Base-by-base conservation (phyloP, 2,888 invertebrate species). In the Ormia ochracea region DNA sequence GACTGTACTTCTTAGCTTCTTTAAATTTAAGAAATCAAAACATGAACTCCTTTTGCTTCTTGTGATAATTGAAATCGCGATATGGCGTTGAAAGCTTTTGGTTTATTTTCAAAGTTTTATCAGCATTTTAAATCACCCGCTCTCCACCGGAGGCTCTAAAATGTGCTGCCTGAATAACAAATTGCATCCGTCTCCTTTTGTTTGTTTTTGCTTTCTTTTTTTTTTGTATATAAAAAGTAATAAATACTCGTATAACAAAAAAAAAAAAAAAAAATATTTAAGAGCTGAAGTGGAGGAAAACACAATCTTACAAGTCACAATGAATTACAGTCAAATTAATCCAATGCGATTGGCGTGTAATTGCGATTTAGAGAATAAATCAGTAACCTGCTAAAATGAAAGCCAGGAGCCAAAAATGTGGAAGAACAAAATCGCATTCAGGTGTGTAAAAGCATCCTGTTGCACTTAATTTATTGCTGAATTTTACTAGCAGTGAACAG, bases 311-410 rank as follows among this genome's bases (percentile, higher is more conserved):
- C 19, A 80, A 77, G 28, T 58, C 72, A 76, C 68, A 21, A 68
- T 68, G 76, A 76, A 68, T 76, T 80, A 80, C 76, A 63, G 80
- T 80, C 68, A 73, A 80, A 76, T 76, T 80, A 76, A 80, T 80
- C 56, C 56, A 76, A 54, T 63, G 31, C 43, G 52, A 81, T 82
- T 52, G 79, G 78, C 41, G 76, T 73, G 36, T 78, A 81, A 78
- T 70, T 70, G 66, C 59, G 38, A 75, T 76, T 80, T 80, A 56
- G 19, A 45, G 61, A 23, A 23, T 54, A 21, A 54, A 63, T 45
- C 69, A 50, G 58, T 19, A 58, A 50, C 58, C 23, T 58, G 43
- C 26, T 28, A 48, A 65, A 33, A 45, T 45, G 43, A 12, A 38
- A 61, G 17, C 31, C n/a, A 50, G n/a, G 26, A 36, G 4, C 6